Percentiles rank a stretch among this genome's conserved stretches.
Conservation (phyloP, 2,797 vertebrate genomes). For the Oryzias dopingdopingensis region DNA sequence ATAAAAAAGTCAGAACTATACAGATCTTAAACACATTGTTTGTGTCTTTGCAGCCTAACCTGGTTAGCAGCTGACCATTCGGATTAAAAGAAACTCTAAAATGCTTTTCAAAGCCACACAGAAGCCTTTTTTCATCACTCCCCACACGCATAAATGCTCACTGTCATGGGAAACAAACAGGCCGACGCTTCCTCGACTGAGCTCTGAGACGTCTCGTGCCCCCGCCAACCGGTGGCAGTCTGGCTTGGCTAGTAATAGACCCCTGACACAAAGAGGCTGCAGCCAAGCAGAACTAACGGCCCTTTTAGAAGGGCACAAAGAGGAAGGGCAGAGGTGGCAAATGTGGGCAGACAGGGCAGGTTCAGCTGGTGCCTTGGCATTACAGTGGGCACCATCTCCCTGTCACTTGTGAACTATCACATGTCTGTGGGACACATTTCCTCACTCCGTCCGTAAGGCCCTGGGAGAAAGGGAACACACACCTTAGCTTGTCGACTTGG, state of each 20-base stretch:
- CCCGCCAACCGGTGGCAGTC: constrained; percentile 64
- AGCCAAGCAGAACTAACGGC: constrained; percentile 68
- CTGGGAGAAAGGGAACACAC: neutral
- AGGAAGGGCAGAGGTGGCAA: constrained; percentile 36
- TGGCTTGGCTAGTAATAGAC: constrained; percentile 55
- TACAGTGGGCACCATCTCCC: constrained; percentile 19
- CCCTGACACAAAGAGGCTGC: constrained; percentile 61
- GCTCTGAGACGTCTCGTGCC: constrained; percentile 48
- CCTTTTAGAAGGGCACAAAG: constrained; percentile 48
- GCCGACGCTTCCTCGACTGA: constrained; percentile 44
- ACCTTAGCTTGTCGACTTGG: neutral
- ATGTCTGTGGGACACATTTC: constrained; percentile 10
- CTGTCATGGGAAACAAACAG: constrained; percentile 38
- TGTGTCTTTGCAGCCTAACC: constrained; percentile 26
- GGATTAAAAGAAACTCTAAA: constrained; percentile 47
- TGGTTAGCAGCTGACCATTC: constrained; percentile 42
- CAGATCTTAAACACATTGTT: constrained; percentile 1
- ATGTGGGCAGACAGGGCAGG: constrained; percentile 39
- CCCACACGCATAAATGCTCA: constrained; percentile 29
- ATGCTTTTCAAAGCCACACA: constrained; percentile 44
- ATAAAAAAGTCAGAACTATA: constrained; percentile 16
- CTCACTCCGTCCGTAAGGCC: neutral
- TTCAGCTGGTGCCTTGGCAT: constrained; percentile 35
- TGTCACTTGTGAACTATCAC: constrained; percentile 29
- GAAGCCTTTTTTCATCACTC: constrained; percentile 53